Evolutionary conservation across 1,140 invertebrate genomes (phyloP), one percentile per base, ranked within the genome.

Genomic region (Brachystomella parvula): DNA sequence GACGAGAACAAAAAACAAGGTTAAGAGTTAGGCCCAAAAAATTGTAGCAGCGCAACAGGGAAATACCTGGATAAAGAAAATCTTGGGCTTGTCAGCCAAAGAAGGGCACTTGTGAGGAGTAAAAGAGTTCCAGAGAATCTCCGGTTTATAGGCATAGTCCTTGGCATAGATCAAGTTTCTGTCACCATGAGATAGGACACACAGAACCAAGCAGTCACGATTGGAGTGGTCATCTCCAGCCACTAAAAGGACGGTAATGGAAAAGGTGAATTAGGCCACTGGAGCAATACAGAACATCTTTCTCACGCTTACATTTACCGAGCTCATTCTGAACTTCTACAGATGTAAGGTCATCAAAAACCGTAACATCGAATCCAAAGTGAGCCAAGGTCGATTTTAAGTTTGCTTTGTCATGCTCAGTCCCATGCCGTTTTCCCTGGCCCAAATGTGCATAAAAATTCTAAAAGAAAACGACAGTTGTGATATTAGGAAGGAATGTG

Each of bases 71-170:
- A 95, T 87, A 72, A 96, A 93, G 77, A 94, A 94, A 53, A 96
- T 67, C 77, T 96, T 96, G 12, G 92, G 92, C 79, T 95, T 95
- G n/a, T 94, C 94, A 72, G 90, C 89, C 47, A 98, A 79, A 62
- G 86, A 83, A 26, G 86, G 86, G 75, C 93, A 96, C 68, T 84
- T 87, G 76, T 94, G 86, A 15, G 89, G 87, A 47, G 91, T 92
- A 75, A 97, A 96, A 65, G 85, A 83, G 44, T 84, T 82, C 85
- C 92, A 92, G 35, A 98, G 80, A 63, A 82, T 80, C 47, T 94
- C 87, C 59, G 89, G 83, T 75, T 90, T 91, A 75, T 92, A 93
- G 39, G 86, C 83, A 35, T 83, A 85, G 79, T 98, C 92, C 74
- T 86, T 87, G 19, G 91, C 91, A 79, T 92, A 95, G 24, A 97